These are phyloP conservation scores for Plagodis pulveraria DNA, from an alignment of 2,888 invertebrate genomes.

Conservation along the genomic window DNA sequence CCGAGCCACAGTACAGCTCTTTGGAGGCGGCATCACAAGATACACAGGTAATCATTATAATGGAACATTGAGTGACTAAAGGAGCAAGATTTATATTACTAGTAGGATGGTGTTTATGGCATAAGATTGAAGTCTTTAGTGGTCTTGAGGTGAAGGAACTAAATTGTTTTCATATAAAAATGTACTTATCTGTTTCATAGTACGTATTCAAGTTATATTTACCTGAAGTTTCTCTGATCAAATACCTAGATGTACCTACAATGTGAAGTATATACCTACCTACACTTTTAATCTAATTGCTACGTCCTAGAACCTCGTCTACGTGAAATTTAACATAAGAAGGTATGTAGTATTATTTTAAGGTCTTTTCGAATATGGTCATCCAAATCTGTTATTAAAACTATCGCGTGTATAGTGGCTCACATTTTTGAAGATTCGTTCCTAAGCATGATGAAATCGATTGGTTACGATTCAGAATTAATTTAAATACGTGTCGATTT, in stretches of 20 bases:
- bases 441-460: conserved; percentile 57
- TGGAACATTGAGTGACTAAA: conserved; percentile 12
- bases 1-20: conserved; percentile 31
- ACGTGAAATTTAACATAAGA: too few relatives aligned
- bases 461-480: conserved; percentile 59
- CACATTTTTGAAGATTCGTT: conserved; percentile 56
- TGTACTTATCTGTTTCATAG: too few relatives aligned
- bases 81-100: background rate
- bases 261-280: too few relatives aligned
- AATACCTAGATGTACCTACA: too few relatives aligned
- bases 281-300: too few relatives aligned
- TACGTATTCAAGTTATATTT: too few relatives aligned
- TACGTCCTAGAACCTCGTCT: too few relatives aligned
- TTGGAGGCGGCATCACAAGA: conserved; percentile 34
- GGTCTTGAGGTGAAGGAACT: background rate
- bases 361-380: too few relatives aligned
- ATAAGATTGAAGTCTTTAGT: conserved; percentile 9
- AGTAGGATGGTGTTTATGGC: conserved; percentile 8
- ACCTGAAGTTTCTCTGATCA: too few relatives aligned
- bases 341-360: too few relatives aligned
- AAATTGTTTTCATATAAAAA: too few relatives aligned
- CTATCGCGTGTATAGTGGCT: conserved; percentile 46
- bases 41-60: conserved; percentile 26
- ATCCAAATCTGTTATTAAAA: conserved; percentile 6
- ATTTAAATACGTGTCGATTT: conserved; percentile 33